These are phyloP conservation scores for Acleris holmiana DNA, from an alignment of 2,888 invertebrate species.

Conservation along the genomic window DNA sequence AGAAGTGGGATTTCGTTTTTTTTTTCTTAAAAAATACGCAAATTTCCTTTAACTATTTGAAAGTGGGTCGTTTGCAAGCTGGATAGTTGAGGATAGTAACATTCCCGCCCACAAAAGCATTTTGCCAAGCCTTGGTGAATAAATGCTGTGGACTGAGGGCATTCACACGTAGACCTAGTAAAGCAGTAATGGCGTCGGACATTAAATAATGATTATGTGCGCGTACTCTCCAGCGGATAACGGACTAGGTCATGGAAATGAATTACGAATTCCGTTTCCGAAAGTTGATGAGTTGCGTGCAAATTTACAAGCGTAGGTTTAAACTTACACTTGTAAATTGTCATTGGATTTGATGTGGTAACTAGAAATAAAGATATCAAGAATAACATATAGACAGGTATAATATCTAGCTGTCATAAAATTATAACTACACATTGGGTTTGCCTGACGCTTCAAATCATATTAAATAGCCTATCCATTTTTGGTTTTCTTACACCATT, in stretches of 20 bases:
- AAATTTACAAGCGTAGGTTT: too few species aligned
- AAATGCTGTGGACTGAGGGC: slow-evolving; percentile 27
- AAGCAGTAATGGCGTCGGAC: slow-evolving; percentile 17
- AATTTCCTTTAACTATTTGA: background rate
- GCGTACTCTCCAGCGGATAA: slow-evolving; percentile 13
- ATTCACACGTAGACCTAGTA: slow-evolving; percentile 31
- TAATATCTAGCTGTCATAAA: too few species aligned
- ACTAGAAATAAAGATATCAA: too few species aligned
- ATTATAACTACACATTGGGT: too few species aligned
- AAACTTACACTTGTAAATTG: too few species aligned
- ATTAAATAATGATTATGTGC: slow-evolving; percentile 19
- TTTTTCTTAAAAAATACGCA: background rate
- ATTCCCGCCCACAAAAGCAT: slow-evolving; percentile 19
- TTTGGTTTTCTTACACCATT: too few species aligned
- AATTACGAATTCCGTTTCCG: slow-evolving; percentile 19
- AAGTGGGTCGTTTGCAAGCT: background rate
- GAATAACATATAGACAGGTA: too few species aligned
- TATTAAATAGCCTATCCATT: too few species aligned
- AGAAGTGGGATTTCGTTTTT: slow-evolving; percentile 2
- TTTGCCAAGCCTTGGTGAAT: slow-evolving; percentile 15
- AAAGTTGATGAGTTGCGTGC: background rate
- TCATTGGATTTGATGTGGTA: too few species aligned
- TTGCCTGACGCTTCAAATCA: too few species aligned
- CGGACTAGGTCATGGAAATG: slow-evolving; percentile 31
- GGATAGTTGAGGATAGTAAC: background rate